Evolutionary conservation across 2,888 invertebrate genomes (phyloP), one percentile per base, ranked within the genome.

Genomic region (Idaea biselata): DNA sequence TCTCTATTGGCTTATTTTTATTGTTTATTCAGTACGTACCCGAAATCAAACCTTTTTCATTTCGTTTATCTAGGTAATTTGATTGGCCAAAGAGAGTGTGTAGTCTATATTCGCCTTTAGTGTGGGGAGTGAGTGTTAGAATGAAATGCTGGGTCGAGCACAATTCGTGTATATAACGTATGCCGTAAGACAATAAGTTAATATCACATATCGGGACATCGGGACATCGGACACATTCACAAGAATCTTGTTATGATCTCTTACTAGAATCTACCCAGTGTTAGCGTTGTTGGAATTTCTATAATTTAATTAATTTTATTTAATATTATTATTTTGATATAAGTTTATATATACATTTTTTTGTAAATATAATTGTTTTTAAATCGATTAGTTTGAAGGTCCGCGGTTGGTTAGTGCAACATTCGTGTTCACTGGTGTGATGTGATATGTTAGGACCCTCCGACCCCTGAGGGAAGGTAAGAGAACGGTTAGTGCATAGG

Each of bases 231-330:
- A 82, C 73, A 79, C 72, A 76, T 72, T 81, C 80, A 86, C 80
- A 81, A 88, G 92, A 91, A 92, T 92, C 92, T 92, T 87, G 84
- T 86, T 82, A 87, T 91, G 92, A 92, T 91, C 92, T 92, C 91
- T 86, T 86, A 81, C 79, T 83, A 82, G 91, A 91, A 91, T 91
- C 91, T 91, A 79, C 91, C 91, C 91, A 91, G 91, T 92, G 92
- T 88, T 86, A 81, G 76, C 83, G 80, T 88, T 87, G 88, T 86
- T 88, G 89, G 86, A 86, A 81, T 87, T 86, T 84, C 82, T 81
- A 84, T 82, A 78, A 76, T 83, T 79, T 75, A 81, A 80, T 86
- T 82, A 84, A 79, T 87, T 88, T 73, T 83, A 83, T 79, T 80
- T 81, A 77, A 77, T 77, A 77, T 75, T 80, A 73, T 85, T 88